Percentiles rank a stretch among this genome's conserved stretches.
These are phyloP conservation scores for Drosophila mulleri DNA, from an alignment of 2,888 invertebrate genomes.

Conservation along the genomic window DNA sequence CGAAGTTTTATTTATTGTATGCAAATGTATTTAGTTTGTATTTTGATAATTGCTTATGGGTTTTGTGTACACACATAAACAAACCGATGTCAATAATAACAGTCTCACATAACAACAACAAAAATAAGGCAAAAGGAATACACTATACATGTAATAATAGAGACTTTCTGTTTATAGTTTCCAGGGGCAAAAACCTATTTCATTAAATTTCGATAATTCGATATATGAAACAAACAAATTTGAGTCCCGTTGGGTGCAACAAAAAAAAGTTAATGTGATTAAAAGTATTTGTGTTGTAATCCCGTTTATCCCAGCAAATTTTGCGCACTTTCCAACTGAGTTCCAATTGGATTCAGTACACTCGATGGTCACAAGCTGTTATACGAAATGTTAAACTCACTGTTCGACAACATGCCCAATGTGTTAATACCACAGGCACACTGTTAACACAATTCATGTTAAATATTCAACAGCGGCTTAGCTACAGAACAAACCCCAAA, in stretches of 20 bases:
- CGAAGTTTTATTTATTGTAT: slow-evolving; percentile 15
- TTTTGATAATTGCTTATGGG: slow-evolving; percentile 14
- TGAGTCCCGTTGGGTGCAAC: neutral
- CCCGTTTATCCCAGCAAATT: neutral
- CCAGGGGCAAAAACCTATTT: neutral
- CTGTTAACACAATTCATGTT: slow-evolving; percentile 20
- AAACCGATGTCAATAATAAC: slow-evolving; percentile 6
- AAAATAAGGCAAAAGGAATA: neutral
- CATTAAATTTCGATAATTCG: neutral
- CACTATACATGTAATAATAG: neutral
- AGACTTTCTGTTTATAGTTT: neutral
- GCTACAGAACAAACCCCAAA: slow-evolving; percentile 46
- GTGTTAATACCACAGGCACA: neutral
- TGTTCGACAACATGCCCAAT: slow-evolving; percentile 11
- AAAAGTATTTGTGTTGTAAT: neutral
- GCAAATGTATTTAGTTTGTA: slow-evolving; percentile 19
- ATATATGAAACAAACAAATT: neutral
- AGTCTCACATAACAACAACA: neutral
- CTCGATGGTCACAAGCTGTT: neutral
- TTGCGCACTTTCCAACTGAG: neutral
- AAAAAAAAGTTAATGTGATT: neutral
- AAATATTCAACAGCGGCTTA: slow-evolving; percentile 7
- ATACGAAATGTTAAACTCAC: slow-evolving; percentile 8
- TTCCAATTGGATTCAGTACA: slow-evolving; percentile 1
- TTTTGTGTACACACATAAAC: neutral